These are phyloP conservation scores for Capitulum mitella DNA, from an alignment of 2,888 invertebrate genomes.

Conservation along the genomic window DNA sequence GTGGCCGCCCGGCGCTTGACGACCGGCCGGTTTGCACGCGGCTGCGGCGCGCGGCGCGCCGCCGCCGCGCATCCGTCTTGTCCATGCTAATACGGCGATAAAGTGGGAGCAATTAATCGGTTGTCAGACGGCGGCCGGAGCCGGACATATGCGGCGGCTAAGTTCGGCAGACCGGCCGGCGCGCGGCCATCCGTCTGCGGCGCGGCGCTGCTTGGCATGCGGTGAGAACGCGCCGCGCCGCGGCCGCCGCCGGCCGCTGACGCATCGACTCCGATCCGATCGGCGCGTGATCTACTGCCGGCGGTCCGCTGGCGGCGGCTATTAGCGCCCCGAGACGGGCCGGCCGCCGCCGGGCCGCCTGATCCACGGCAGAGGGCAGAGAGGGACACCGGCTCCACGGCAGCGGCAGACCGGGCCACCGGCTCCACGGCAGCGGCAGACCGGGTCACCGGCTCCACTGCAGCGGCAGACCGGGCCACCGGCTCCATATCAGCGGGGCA, in stretches of 20 bases:
- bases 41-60: background rate
- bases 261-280: background rate
- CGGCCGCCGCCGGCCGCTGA: background rate
- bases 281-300: background rate
- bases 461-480: background rate
- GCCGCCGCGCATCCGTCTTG: conserved; percentile 11
- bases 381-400: background rate
- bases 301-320: background rate
- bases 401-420: background rate
- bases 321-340: too few relatives aligned
- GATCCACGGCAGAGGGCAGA: background rate
- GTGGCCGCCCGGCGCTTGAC: too few relatives aligned
- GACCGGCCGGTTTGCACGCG: background rate
- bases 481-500: background rate
- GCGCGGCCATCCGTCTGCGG: background rate
- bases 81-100: conserved; percentile 24
- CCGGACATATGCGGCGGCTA: background rate
- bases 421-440: background rate
- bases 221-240: background rate
- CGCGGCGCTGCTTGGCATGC: background rate
- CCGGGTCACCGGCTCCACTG: background rate
- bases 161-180: background rate
- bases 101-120: conserved; percentile 2
- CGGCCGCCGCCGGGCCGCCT: too few relatives aligned
- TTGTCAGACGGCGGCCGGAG: background rate